phyloP scores from a whole-genome alignment of 2,113 vertebrate genomes.

The Tiliqua scincoides region DNA sequence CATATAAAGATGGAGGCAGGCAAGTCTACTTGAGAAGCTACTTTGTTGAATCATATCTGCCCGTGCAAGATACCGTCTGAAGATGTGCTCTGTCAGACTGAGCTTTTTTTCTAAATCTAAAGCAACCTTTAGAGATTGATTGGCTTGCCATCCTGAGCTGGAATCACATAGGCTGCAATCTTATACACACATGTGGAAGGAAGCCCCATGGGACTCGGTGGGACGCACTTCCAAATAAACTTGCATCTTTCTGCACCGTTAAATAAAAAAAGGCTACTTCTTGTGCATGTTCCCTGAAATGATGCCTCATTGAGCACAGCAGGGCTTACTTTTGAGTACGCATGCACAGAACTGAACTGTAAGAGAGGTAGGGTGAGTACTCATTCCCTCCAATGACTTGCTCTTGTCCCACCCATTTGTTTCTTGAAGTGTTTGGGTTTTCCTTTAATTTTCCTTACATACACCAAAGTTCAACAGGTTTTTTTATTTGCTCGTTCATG shows the following conservation, averaged over 20 bases:
- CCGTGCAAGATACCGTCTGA: background rate
- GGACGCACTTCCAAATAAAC: background rate
- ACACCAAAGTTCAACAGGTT: background rate
- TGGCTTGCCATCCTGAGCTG: too few species aligned
- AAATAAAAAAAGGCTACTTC: too few species aligned
- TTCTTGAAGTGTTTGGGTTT: background rate
- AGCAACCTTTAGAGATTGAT: background rate
- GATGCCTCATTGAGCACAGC: too few species aligned
- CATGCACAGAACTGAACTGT: background rate
- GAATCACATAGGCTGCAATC: background rate
- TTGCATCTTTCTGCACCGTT: too few species aligned
- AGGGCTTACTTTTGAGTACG: background rate
- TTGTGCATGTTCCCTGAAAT: background rate
- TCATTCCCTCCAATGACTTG: too few species aligned
- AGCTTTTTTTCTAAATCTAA: background rate
- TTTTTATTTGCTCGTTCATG: background rate
- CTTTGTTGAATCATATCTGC: too few species aligned
- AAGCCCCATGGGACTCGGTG: background rate
- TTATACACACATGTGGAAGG: background rate
- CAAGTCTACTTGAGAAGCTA: too few species aligned
- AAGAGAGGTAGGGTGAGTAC: background rate
- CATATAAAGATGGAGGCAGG: too few species aligned
- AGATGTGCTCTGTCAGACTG: background rate
- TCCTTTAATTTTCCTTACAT: background rate
- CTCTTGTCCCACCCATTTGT: background rate